phyloP scores from a whole-genome alignment of 2,113 vertebrate genomes.

The Neolamprologus sp. region DNA sequence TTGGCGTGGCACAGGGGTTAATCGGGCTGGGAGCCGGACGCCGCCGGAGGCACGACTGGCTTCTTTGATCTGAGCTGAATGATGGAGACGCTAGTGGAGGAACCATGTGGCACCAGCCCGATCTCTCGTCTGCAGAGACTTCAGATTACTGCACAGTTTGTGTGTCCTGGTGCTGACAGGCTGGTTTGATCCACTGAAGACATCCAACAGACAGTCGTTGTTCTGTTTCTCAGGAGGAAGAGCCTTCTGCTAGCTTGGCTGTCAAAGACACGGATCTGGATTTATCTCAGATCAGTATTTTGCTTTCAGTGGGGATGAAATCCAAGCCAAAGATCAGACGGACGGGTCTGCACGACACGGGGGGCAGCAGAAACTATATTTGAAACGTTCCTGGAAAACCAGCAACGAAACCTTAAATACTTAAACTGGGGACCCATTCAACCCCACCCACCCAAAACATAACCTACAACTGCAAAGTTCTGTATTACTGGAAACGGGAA shows the following conservation, averaged over 20 bases:
- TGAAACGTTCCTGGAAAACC: background rate
- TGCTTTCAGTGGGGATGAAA: constrained; percentile 30
- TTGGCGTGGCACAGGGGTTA: constrained; percentile 1
- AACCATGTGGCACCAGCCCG: constrained; percentile 15
- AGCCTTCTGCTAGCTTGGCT: background rate
- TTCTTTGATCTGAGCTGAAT: constrained; percentile 33
- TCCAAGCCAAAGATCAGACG: background rate
- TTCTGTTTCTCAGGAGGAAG: background rate
- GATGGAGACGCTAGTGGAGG: constrained; percentile 3
- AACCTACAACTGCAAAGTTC: background rate
- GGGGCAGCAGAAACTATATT: background rate
- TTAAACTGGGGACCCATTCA: background rate
- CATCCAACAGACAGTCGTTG: background rate
- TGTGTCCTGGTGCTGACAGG: constrained; percentile 21
- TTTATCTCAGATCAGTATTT: constrained; percentile 10
- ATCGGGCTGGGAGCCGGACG: constrained; percentile 4
- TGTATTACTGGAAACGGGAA: background rate
- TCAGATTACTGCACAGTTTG: constrained; percentile 19
- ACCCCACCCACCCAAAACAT: background rate
- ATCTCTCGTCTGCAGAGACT: constrained; percentile 33
- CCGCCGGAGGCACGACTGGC: background rate
- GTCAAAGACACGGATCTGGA: constrained; percentile 17
- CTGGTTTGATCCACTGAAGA: background rate
- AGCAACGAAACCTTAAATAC: background rate
- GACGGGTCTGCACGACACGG: background rate